Base-by-base conservation (phyloP, 1,140 invertebrate genomes). In the Marisa cornuarietis region DNA sequence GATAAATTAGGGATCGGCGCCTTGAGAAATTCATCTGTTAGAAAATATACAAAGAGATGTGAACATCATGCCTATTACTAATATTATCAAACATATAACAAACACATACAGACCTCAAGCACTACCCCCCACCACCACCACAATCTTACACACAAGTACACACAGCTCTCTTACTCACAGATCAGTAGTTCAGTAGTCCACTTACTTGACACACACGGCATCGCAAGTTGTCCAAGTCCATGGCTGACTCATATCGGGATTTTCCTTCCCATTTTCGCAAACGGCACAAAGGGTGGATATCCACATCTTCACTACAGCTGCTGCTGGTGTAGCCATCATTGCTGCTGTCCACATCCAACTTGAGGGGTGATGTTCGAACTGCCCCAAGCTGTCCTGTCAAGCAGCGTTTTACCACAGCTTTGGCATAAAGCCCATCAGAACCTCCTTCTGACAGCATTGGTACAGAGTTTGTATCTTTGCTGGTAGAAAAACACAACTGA, bases 1-100 rank as follows among this genome's bases (percentile, higher is more conserved):
- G 91, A 83, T 88, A 85, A 51, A 81, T 79, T n/a, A 91, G 78
- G 20, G 87, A 87, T 79, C 88, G 90, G 8, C 83, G 79, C 7
- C 84, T 83, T 3, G 82, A 82, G 81, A 87, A 90, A 18, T 85
- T 72, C 90, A 92, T 22, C 85, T 83, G 24, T 78, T 75, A 72
- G 83, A 86, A 54, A 79, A 79, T 42, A 42, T 42, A 42, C 18
- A 82, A 63, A 18, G 71, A 76, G 69, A 75, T 74, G 31, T 82
- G 61, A 66, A 83, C 82, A 69, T 74, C 69, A 52, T 80, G 74
- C 22, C 76, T 78, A 24, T 79, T 54, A 49, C 79, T 79, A 68
- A 75, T 77, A 18, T 79, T 69, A 69, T 83, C 78, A 26, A 74
- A 62, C 42, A 83, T 26, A 52, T 77, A 62, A 42, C 71, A 77